These are phyloP conservation scores for Ophion obscuratus DNA, from an alignment of 2,888 invertebrate species.

Conservation along the genomic window DNA sequence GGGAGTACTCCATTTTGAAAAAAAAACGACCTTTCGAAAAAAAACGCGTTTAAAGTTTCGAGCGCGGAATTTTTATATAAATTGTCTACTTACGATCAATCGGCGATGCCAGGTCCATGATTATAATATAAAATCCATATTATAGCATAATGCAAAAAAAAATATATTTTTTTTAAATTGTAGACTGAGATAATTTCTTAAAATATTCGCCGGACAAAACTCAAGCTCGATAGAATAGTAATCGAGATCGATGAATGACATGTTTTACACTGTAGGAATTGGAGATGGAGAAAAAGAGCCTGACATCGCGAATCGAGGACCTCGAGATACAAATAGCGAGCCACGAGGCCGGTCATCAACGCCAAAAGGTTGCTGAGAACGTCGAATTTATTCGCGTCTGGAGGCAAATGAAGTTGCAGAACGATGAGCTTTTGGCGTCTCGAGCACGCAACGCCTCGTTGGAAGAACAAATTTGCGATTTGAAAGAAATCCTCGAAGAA, in stretches of 20 bases:
- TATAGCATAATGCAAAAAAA: too few species aligned
- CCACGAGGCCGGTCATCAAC: conserved; percentile 72
- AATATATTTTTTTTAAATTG: too few species aligned
- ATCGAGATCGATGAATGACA: not conserved
- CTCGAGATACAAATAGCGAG: conserved; percentile 76
- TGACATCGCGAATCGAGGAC: conserved; percentile 74
- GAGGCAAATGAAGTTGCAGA: conserved; percentile 80
- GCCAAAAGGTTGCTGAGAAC: conserved; percentile 80
- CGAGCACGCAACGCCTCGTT: conserved; percentile 75
- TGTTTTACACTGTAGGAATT: conserved; percentile 71
- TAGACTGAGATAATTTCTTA: not conserved
- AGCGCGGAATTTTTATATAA: too few species aligned
- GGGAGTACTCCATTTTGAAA: too few species aligned
- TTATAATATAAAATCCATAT: too few species aligned
- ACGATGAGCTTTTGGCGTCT: conserved; percentile 76
- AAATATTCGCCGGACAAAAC: not conserved
- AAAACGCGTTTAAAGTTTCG: too few species aligned
- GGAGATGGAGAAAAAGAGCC: conserved; percentile 76
- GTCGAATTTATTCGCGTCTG: conserved; percentile 81
- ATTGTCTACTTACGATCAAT: too few species aligned
- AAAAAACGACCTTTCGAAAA: too few species aligned
- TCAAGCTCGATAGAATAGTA: not conserved
- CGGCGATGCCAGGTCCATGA: too few species aligned
- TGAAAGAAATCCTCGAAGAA: conserved; percentile 77
- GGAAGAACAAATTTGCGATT: conserved; percentile 74